Conservation (phyloP, 2,797 vertebrate species). For the Echiichthys vipera region DNA sequence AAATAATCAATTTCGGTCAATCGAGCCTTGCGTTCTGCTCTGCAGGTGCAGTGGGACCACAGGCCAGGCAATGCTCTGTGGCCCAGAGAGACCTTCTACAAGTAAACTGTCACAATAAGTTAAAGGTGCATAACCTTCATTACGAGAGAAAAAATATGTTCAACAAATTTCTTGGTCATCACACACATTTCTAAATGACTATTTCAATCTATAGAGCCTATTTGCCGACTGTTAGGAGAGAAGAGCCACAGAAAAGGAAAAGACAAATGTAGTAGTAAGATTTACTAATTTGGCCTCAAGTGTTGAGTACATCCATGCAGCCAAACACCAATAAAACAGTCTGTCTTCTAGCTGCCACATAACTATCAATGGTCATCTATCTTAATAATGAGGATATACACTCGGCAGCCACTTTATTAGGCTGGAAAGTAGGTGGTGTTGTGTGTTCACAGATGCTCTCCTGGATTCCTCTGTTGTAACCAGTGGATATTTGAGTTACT, state of each 20-base stretch:
- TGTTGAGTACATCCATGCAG: neutral
- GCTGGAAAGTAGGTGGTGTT: too few relatives aligned
- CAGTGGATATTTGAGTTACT: too few relatives aligned
- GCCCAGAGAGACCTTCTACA: neutral
- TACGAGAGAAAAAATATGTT: neutral
- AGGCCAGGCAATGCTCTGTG: neutral
- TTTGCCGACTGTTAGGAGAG: neutral
- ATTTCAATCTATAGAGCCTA: neutral
- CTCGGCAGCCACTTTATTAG: too few relatives aligned
- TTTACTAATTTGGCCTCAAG: too few relatives aligned
- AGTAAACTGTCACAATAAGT: neutral
- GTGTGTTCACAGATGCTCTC: too few relatives aligned
- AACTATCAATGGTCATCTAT: neutral
- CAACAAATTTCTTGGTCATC: neutral
- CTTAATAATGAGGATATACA: neutral
- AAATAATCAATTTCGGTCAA: neutral
- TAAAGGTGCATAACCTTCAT: neutral
- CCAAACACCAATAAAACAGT: neutral
- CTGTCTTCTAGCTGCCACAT: neutral
- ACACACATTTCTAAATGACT: neutral
- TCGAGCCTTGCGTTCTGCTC: neutral
- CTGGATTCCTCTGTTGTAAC: too few relatives aligned
- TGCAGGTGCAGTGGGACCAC: neutral
- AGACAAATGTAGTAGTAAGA: neutral
- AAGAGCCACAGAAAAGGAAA: neutral